These are phyloP conservation scores for Nasonia vitripennis DNA, from an alignment of 1,140 invertebrate species.

Conservation along the genomic window DNA sequence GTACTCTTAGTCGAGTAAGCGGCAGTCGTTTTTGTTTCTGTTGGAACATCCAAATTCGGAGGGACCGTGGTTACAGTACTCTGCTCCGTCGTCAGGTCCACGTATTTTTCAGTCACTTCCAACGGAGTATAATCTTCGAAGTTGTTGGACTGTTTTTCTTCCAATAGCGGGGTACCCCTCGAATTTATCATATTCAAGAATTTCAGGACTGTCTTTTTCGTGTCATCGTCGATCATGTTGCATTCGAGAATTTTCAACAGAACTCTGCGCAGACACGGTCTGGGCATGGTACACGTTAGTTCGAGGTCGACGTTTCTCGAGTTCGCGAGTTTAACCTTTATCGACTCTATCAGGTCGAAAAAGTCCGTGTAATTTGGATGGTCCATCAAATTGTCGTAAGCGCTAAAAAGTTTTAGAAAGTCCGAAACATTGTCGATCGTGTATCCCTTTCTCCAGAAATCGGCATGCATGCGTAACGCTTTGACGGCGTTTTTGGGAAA, in stretches of 20 bases:
- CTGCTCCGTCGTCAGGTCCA: background rate
- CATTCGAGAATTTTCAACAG: constrained; percentile 8
- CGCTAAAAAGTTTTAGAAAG: background rate
- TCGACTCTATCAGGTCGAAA: background rate
- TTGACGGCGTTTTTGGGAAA: background rate
- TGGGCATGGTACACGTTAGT: constrained; percentile 33
- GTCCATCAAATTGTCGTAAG: constrained; percentile 16
- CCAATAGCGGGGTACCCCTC: constrained; percentile 2
- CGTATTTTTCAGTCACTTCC: background rate
- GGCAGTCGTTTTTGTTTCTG: too few relatives aligned
- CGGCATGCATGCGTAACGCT: background rate
- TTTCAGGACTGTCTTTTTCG: background rate
- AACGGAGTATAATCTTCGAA: background rate
- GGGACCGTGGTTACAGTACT: background rate
- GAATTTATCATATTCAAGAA: constrained; percentile 4
- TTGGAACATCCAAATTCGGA: too few relatives aligned
- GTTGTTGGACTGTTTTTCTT: background rate
- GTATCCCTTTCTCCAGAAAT: constrained; percentile 11
- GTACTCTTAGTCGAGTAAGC: too few relatives aligned
- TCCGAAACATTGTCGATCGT: background rate
- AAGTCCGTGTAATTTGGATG: background rate
- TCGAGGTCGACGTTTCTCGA: background rate
- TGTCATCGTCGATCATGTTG: background rate
- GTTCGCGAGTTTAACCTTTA: background rate
- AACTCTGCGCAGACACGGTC: constrained; percentile 10